A percentile compares a stretch with the other conserved stretches of the same genome.
Evolutionary conservation across 2,797 vertebrate genomes (phyloP).

Genomic region (Lepilemur ruficaudatus): DNA sequence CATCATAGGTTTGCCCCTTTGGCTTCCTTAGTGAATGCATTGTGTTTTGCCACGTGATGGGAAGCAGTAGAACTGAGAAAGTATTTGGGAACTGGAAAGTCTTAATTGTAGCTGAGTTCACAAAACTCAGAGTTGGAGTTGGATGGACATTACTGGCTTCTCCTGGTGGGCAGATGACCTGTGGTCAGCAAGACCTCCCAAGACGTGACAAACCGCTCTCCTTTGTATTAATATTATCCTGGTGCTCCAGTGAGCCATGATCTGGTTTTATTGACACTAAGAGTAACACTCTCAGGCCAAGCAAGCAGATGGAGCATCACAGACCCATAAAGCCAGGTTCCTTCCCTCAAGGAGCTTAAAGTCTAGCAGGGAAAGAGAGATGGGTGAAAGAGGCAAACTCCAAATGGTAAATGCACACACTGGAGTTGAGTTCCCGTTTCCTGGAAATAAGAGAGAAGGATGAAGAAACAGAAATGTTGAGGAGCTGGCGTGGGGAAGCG

Average conservation of each 20-base stretch:
- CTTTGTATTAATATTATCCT: background rate
- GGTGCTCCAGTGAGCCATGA: too few species aligned
- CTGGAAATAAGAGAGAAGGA: background rate
- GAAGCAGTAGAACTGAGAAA: background rate
- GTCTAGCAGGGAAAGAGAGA: background rate
- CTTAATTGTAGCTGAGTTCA: background rate
- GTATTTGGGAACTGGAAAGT: background rate
- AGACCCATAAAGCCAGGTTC: background rate
- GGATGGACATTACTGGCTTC: background rate
- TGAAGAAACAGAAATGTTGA: background rate
- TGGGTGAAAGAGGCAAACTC: too few species aligned
- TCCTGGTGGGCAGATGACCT: background rate
- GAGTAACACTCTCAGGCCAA: background rate
- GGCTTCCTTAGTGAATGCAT: background rate
- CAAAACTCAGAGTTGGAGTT: background rate
- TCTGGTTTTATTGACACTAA: background rate
- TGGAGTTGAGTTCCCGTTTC: background rate
- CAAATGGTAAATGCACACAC: background rate
- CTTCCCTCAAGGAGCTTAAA: background rate
- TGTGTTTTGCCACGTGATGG: background rate
- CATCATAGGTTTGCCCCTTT: background rate
- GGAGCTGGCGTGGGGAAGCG: background rate
- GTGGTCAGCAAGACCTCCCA: background rate
- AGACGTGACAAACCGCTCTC: too few species aligned
- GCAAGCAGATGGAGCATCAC: background rate